phyloP scores from a whole-genome alignment of 2,888 invertebrate species.

The Hypselothyrea guttata region DNA sequence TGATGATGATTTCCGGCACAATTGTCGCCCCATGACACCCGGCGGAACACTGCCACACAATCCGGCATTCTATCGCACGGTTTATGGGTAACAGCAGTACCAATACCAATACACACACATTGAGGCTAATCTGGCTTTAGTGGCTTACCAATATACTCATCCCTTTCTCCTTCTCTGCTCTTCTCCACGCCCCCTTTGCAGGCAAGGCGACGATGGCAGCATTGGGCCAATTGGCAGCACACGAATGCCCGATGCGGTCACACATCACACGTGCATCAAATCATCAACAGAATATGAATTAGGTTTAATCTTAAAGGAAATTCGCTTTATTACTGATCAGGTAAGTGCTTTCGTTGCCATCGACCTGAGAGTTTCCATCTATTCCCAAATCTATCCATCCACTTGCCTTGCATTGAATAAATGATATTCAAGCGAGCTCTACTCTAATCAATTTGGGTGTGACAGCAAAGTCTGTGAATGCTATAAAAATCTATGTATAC shows the following conservation, averaged over 20 bases:
- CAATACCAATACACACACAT: constrained; percentile 4
- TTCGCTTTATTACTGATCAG: constrained; percentile 95
- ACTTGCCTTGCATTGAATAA: constrained; percentile 17
- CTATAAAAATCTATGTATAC: too few relatives aligned
- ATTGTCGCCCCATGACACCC: constrained; percentile 88
- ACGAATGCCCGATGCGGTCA: constrained; percentile 88
- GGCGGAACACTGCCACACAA: constrained; percentile 84
- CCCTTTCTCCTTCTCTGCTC: constrained; percentile 54
- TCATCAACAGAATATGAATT: constrained; percentile 95
- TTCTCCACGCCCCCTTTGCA: constrained; percentile 69
- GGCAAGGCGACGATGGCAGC: constrained; percentile 82
- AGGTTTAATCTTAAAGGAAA: constrained; percentile 96
- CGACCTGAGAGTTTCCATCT: not conserved
- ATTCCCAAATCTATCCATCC: not conserved
- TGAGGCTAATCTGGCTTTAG: constrained; percentile 32
- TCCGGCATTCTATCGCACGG: constrained; percentile 87
- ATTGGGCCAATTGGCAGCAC: constrained; percentile 86
- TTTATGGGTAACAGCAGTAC: constrained; percentile 86
- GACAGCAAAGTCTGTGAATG: too few relatives aligned
- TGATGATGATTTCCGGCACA: constrained; percentile 96
- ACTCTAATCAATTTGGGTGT: constrained; percentile 3
- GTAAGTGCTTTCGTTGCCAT: constrained; percentile 82
- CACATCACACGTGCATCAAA: constrained; percentile 91
- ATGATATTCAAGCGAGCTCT: constrained; percentile 8
- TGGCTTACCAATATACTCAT: constrained; percentile 32